phyloP scores from a whole-genome alignment of 2,888 invertebrate species.

The Andrena flavipes region DNA sequence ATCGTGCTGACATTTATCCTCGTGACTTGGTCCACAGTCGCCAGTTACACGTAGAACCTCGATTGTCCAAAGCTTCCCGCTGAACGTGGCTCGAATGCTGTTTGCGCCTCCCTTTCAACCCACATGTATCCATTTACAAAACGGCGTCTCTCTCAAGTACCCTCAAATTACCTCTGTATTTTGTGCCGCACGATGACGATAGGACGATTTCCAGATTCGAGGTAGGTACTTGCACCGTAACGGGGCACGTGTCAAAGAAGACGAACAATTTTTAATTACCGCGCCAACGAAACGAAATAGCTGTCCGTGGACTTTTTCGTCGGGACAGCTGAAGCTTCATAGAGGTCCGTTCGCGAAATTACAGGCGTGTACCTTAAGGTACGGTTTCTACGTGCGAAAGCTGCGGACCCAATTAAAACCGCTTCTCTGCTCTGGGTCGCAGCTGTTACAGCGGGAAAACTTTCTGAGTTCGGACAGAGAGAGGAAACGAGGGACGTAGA shows the following conservation, averaged over 20 bases:
- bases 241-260: neutral
- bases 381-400: constrained; percentile 58
- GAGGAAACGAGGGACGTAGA: constrained; percentile 59
- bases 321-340: constrained; percentile 7
- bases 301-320: constrained; percentile 11
- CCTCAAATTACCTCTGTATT: neutral
- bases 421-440: constrained; percentile 71
- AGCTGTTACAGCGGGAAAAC: constrained; percentile 75
- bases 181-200: neutral
- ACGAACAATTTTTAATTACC: constrained; percentile 32
- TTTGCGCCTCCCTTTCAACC: neutral
- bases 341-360: constrained; percentile 54
- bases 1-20: constrained; percentile 45
- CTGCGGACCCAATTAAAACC: constrained; percentile 77
- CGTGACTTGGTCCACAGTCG: constrained; percentile 59
- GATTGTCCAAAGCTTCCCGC: constrained; percentile 12
- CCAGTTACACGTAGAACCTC: constrained; percentile 35
- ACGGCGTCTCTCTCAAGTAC: neutral
- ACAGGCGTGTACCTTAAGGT: constrained; percentile 57
- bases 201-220: neutral
- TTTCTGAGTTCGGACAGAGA: constrained; percentile 67
- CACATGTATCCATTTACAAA: neutral
- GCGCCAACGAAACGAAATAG: constrained; percentile 22
- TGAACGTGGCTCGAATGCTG: neutral
- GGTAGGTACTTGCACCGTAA: neutral